Evolutionary conservation across 1,140 invertebrate species (phyloP).

Genomic region (Zelostemma sp.): DNA sequence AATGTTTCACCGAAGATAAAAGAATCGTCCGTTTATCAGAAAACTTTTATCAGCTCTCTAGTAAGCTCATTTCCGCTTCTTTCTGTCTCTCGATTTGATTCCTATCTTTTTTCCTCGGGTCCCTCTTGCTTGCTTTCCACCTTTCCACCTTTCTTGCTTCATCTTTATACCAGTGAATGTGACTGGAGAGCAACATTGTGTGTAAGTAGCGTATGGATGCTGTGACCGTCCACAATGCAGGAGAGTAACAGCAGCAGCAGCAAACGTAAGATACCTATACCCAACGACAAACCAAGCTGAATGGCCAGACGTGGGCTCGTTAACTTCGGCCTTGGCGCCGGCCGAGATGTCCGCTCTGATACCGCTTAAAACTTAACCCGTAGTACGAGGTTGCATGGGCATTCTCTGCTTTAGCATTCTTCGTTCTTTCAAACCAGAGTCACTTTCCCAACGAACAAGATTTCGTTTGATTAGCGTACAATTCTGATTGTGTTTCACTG

Average conservation of each 20-base stretch:
- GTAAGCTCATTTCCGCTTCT: constrained; percentile 47
- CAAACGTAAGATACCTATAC: constrained; percentile 19
- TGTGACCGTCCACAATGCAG: constrained; percentile 37
- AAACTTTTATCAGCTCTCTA: constrained; percentile 33
- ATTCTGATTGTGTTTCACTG: constrained; percentile 26
- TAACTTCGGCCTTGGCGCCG: constrained; percentile 52
- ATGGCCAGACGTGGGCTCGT: constrained; percentile 53
- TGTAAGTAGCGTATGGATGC: constrained; percentile 19
- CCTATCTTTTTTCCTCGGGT: constrained; percentile 30
- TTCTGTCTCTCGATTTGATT: constrained; percentile 48
- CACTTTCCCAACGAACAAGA: constrained; percentile 43
- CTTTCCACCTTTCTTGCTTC: constrained; percentile 30
- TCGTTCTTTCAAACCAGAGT: constrained; percentile 40
- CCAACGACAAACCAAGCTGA: constrained; percentile 39
- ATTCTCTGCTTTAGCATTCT: constrained; percentile 38
- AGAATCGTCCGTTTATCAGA: constrained; percentile 27
- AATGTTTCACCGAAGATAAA: constrained; percentile 17
- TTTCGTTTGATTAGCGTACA: constrained; percentile 45
- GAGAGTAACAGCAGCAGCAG: constrained; percentile 12
- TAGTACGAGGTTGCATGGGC: constrained; percentile 19
- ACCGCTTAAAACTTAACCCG: constrained; percentile 48
- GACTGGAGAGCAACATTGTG: constrained; percentile 27
- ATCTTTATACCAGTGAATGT: constrained; percentile 33
- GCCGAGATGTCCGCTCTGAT: constrained; percentile 50
- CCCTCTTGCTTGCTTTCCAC: constrained; percentile 10